Conservation (phyloP, 2,797 vertebrate species). For the Cuniculus paca region DNA sequence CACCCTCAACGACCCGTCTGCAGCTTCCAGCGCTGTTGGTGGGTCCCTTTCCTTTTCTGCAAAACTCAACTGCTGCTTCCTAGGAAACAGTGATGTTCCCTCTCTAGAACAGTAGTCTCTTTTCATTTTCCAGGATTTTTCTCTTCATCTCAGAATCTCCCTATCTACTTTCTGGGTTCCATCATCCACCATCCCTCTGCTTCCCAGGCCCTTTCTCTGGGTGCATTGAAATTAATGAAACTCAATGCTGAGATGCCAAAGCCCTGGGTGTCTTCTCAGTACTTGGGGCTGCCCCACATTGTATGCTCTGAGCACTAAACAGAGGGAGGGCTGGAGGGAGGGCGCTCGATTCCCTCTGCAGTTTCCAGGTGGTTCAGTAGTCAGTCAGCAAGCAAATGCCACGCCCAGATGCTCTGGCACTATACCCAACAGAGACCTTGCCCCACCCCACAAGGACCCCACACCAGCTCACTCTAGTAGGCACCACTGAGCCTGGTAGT, state of each 20-base stretch:
- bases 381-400: neutral
- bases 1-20: no score
- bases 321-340: neutral
- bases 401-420: no score
- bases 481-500: neutral
- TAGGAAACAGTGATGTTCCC: rapidly evolving
- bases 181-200: neutral
- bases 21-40: neutral
- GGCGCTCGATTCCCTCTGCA: neutral
- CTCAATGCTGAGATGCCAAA: neutral
- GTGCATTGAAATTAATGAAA: neutral
- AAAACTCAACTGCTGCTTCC: neutral
- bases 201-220: neutral
- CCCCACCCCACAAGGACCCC: no score
- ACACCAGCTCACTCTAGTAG: neutral
- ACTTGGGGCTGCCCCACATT: no score
- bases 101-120: neutral
- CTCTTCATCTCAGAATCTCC: neutral
- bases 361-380: neutral
- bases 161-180: neutral
- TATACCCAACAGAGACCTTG: no score
- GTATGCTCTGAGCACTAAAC: neutral
- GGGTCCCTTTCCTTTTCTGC: neutral
- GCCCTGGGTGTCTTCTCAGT: neutral
- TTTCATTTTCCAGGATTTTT: neutral